phyloP scores from a whole-genome alignment of 2,113 vertebrate species.

The Chloropsis hardwickii region DNA sequence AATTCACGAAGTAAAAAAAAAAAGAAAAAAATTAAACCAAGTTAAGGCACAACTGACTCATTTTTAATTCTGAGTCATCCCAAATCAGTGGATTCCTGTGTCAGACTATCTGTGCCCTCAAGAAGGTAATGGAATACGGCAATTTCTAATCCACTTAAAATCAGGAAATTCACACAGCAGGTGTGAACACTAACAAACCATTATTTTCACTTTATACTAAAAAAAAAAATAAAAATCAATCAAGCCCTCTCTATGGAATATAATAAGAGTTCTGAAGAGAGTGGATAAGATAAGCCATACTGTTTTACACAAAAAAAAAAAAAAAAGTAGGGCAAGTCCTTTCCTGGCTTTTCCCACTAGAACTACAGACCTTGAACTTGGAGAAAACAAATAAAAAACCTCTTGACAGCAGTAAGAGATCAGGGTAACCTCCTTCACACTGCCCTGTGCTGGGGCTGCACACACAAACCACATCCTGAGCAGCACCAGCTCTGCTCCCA shows the following conservation, averaged over 20 bases:
- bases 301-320: background rate
- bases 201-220: background rate
- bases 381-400: background rate
- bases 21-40: background rate
- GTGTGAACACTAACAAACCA: background rate
- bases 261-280: background rate
- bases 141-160: background rate
- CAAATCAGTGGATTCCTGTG: background rate
- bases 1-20: background rate
- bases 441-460: background rate
- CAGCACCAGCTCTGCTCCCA: background rate
- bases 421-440: background rate
- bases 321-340: background rate
- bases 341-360: background rate
- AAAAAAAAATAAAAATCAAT: background rate
- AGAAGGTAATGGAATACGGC: background rate
- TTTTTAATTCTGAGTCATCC: slow-evolving; percentile 7
- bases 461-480: background rate
- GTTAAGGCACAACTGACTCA: background rate
- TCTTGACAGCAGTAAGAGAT: background rate
- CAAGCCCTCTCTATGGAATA: background rate
- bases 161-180: background rate
- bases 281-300: background rate
- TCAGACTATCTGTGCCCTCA: background rate
- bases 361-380: background rate